phyloP scores from a whole-genome alignment of 2,888 invertebrate genomes.

The Cheilosia variabilis region DNA sequence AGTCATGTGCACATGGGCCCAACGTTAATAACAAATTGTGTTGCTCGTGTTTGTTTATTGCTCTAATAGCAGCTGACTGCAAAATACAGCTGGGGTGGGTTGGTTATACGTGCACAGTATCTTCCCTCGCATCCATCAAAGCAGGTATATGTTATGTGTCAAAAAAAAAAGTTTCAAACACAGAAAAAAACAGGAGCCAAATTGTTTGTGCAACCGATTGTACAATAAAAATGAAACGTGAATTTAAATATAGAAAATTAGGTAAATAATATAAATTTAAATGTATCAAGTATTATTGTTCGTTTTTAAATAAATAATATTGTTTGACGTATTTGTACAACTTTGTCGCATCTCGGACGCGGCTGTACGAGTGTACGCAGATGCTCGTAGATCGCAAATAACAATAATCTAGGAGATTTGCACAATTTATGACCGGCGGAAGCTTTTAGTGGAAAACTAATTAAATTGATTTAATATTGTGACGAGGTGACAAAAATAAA shows the following conservation, averaged over 20 bases:
- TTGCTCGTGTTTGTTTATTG: conserved; percentile 40
- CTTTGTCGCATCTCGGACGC: not conserved
- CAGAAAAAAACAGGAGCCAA: conserved; percentile 30
- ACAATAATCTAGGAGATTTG: not conserved
- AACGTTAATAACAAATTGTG: conserved; percentile 38
- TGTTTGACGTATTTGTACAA: not conserved
- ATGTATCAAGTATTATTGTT: not conserved
- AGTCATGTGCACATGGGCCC: conserved; percentile 32
- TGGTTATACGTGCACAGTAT: not conserved
- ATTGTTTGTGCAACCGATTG: conserved; percentile 29
- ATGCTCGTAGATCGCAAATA: no score
- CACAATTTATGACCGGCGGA: conserved; percentile 9
- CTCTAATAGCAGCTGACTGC: conserved; percentile 43
- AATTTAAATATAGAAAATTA: conserved; percentile 12
- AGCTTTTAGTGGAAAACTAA: not conserved
- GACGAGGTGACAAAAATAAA: not conserved
- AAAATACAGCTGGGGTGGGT: not conserved
- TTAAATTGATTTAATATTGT: not conserved
- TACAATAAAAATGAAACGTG: conserved; percentile 3
- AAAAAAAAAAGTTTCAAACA: not conserved
- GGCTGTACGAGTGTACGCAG: no score
- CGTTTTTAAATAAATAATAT: conserved; percentile 2
- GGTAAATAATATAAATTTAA: not conserved
- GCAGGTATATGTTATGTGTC: not conserved
- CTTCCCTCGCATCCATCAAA: not conserved